phyloP scores from a whole-genome alignment of 2,113 vertebrate species.

The Melanotaenia duboulayi region DNA sequence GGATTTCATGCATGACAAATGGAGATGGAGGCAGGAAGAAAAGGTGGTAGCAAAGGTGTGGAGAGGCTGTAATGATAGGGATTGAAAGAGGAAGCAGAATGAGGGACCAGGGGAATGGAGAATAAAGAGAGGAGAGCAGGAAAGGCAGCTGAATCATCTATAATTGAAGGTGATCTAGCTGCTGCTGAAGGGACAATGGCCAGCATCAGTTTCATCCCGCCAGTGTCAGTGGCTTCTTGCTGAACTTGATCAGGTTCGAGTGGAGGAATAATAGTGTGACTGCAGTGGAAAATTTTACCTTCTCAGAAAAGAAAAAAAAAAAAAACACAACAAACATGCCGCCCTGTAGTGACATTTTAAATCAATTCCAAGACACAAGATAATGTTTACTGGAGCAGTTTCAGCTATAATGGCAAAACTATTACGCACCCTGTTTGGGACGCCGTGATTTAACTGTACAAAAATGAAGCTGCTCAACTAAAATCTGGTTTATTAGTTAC shows the following conservation, averaged over 20 bases:
- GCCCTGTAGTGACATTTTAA: not conserved
- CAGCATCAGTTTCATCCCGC: constrained; percentile 36
- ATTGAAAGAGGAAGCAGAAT: constrained; percentile 40
- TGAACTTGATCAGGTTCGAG: constrained; percentile 18
- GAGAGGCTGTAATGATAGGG: constrained; percentile 33
- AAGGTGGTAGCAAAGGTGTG: constrained; percentile 39
- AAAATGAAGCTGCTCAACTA: constrained; percentile 6
- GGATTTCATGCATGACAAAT: constrained; percentile 72
- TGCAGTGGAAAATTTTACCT: constrained; percentile 20
- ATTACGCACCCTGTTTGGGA: not conserved
- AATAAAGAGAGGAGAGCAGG: not conserved
- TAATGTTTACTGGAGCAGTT: constrained; percentile 4
- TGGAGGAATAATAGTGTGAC: constrained; percentile 24
- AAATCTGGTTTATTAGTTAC: not conserved
- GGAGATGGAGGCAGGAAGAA: constrained; percentile 39
- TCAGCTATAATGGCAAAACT: not conserved
- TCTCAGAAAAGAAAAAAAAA: not conserved
- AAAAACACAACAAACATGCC: constrained; percentile 9
- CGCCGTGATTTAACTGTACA: constrained; percentile 4
- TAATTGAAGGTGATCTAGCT: constrained; percentile 64
- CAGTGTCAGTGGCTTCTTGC: constrained; percentile 14
- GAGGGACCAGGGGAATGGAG: constrained; percentile 28
- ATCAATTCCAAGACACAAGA: not conserved
- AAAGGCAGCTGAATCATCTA: constrained; percentile 56
- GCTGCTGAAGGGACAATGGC: constrained; percentile 49